Percentiles rank a stretch among this genome's conserved stretches.
phyloP scores from a whole-genome alignment of 2,888 invertebrate genomes.

The Apotomis turbidana region DNA sequence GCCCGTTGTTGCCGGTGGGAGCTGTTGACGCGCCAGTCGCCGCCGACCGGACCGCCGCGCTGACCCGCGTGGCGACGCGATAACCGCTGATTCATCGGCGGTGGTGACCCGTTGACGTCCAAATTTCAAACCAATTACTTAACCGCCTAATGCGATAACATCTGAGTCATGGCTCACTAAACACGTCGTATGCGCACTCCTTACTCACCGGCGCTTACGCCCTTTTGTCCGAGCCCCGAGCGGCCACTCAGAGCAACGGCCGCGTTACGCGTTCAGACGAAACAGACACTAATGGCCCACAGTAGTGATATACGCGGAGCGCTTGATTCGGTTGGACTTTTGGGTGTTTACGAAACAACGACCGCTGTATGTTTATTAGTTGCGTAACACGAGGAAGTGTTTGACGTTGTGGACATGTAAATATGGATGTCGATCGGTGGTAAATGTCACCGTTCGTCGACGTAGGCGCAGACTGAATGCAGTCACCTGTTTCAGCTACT shows the following conservation, averaged over 20 bases:
- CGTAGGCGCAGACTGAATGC: background rate
- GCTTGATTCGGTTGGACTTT: background rate
- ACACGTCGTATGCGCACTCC: background rate
- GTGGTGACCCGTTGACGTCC: conserved; percentile 20
- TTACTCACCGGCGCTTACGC: background rate
- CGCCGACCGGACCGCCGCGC: background rate
- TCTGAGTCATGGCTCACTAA: conserved; percentile 1
- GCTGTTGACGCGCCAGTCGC: too few relatives aligned
- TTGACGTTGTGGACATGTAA: conserved; percentile 12
- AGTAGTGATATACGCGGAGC: background rate
- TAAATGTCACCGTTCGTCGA: background rate
- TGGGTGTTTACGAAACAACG: conserved; percentile 31
- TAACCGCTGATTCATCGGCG: conserved; percentile 23
- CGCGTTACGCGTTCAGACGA: conserved; percentile 9
- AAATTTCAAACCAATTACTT: conserved; percentile 33
- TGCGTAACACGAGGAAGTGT: conserved; percentile 28
- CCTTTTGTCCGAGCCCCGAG: conserved; percentile 1
- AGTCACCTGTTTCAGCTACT: too few relatives aligned
- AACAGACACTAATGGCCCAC: background rate
- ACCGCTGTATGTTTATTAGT: conserved; percentile 33
- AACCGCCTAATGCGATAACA: conserved; percentile 18
- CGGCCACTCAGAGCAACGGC: conserved; percentile 18
- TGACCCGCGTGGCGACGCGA: background rate
- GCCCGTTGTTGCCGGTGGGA: too few relatives aligned
- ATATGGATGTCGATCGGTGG: background rate